Base-by-base conservation (phyloP, 35 echinoderm and acorn worm genomes). In the Lytechinus variegatus region DNA sequence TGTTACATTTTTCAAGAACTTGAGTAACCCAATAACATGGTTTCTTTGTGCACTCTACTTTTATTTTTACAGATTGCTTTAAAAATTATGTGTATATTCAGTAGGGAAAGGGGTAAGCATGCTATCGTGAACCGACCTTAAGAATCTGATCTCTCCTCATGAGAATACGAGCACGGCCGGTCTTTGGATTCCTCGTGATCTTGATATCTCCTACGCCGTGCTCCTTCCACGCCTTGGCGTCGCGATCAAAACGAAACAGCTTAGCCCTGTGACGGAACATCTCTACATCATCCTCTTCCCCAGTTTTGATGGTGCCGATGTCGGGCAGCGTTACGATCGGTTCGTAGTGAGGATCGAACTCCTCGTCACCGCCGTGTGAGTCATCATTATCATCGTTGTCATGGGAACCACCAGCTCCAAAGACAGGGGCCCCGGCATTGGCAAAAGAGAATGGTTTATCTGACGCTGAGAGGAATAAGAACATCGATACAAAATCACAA, bases 311-410 rank as follows among this genome's bases (percentile, higher is more conserved):
- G n/a, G 9, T 27, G 29, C 53, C 56, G 9, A 95, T 93, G 53
- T 97, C 92, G 1, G 97, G 97, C 8, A 98, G 94, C 5, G 66
- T 66, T 5, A 96, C 60, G 86, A 98, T 97, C 7, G 97, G 89
- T 21, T 97, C 96, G 54, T 96, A 99, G 61, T 99, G 97, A 8
- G 97, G 97, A 57, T 99, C 97, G 61, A 97, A 96, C 60, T 98
- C 97, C 61, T 94, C 58, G 14, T 95, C 96, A 12, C 44, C 94
- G 5, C 86, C 95, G 8, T 52, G 87, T 10, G 11, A 86, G 56
- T 94, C 94, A 54, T 96, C 94, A 28, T 96, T 86, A 33, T 71
- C 91, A 14, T 92, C 58, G 28, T 95, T 56, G 12, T 9, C 56
- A 14, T 19, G 27, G 44, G 33, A 92, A 6, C 66, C 79, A 71